Evolutionary conservation across 2,113 vertebrate genomes (phyloP), one percentile per base, ranked within the genome.

Genomic region (Gasterosteus aculeatus): DNA sequence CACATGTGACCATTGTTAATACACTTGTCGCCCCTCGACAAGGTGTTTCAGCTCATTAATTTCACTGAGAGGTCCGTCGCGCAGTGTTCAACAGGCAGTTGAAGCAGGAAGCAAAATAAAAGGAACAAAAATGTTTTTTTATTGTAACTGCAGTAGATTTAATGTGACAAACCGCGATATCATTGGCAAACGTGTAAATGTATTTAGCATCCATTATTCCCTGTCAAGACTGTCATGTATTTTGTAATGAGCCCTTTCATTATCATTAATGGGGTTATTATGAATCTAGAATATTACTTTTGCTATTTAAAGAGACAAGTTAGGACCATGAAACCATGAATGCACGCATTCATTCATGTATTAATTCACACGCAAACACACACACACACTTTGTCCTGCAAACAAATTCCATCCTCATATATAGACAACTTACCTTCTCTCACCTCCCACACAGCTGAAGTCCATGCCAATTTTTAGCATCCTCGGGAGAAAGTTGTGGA

Each of bases 1-100:
- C 65, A 71, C 1, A 4, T 22, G 31, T 59, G 38, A 72, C 38
- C 38, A 60, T 42, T 47, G 69, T 85, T 59, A 65, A 78, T 67
- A 31, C 38, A 1, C 22, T 6, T 71, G 44, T 65, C 51, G 72
- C 71, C n/a, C 71, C 18, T 42, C 19, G 18, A 78, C 81, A 71
- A 87, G 71, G 69, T 77, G 33, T 62, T 56, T 67, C 11, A 77
- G 58, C 75, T 79, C 44, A 77, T 85, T 87, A 84, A 60, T 66
- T 46, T 60, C 31, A 35, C 58, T 2, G 22, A 44, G 18, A 75
- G 78, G 49, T 69, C 78, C 35, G 19, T 80, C 74, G 54, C 11
- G 53, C 51, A 10, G 2, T 39, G 22, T n/a, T 80, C 31, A 15
- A 59, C 41, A n/a, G 66, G 62, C 54, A 41, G 31, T 66, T 46